A percentile compares a stretch with the other conserved stretches of the same genome.
Conservation (phyloP, 2,113 vertebrate species). For the Corythornis vintsioides region DNA sequence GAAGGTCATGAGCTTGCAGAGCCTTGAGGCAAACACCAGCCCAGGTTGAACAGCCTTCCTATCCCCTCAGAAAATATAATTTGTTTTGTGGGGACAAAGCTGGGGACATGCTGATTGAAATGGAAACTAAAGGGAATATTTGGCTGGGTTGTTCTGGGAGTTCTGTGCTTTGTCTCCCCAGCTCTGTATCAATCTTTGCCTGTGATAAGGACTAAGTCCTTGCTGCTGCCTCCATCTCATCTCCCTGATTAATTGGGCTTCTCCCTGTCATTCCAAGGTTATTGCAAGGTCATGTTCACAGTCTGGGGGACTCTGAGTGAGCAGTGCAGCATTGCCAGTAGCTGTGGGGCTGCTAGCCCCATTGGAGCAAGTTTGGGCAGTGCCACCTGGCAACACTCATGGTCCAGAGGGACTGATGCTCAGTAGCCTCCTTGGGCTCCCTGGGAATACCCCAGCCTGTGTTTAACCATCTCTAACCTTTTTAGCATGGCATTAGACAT, state of each 20-base stretch:
- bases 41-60: neutral
- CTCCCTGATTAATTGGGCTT: neutral
- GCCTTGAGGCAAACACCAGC: neutral
- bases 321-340: fast-evolving
- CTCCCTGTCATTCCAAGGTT: neutral
- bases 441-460: neutral
- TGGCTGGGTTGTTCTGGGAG: neutral
- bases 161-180: neutral
- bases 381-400: fast-evolving
- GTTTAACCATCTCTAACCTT: neutral
- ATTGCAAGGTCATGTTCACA: fast-evolving
- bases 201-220: neutral
- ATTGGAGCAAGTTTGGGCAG: fast-evolving
- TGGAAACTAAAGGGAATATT: fast-evolving
- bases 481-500: neutral
- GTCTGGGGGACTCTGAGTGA: neutral
- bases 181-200: neutral
- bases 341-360: neutral
- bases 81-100: neutral
- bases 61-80: neutral
- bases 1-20: neutral
- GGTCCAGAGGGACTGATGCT: neutral
- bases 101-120: neutral
- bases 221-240: neutral
- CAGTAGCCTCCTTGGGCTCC: neutral